phyloP scores from a whole-genome alignment of 2,888 invertebrate species.

The Leptopilina drosophilae region DNA sequence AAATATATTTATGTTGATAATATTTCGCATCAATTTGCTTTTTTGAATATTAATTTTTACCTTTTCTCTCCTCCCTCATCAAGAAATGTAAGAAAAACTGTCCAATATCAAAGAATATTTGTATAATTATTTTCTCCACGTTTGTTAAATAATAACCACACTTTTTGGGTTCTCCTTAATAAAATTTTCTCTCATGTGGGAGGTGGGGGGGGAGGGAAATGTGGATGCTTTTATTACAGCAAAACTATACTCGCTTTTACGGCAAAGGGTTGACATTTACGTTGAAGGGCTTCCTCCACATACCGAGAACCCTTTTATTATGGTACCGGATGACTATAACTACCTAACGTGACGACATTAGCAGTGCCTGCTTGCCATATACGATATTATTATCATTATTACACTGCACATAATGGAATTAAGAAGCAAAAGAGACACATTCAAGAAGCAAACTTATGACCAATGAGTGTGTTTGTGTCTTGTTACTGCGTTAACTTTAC shows the following conservation, averaged over 20 bases:
- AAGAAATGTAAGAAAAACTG: too few species aligned
- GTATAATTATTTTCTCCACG: background rate
- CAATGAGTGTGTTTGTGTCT: too few species aligned
- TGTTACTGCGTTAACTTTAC: too few species aligned
- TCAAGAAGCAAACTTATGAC: background rate
- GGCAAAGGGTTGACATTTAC: slow-evolving; percentile 63
- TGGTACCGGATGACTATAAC: slow-evolving; percentile 71
- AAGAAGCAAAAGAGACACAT: slow-evolving; percentile 49
- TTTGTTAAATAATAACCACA: slow-evolving; percentile 15
- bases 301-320: slow-evolving; percentile 72
- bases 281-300: slow-evolving; percentile 58
- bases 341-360: slow-evolving; percentile 73
- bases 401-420: slow-evolving; percentile 64
- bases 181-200: background rate
- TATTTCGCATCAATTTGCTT: too few species aligned
- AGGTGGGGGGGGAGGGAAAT: background rate
- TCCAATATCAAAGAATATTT: too few species aligned
- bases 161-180: slow-evolving; percentile 5
- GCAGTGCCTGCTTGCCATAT: slow-evolving; percentile 65
- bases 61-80: too few species aligned
- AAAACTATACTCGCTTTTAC: slow-evolving; percentile 31
- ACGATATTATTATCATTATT: slow-evolving; percentile 63
- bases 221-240: slow-evolving; percentile 23
- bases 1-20: too few species aligned
- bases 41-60: too few species aligned